These are phyloP conservation scores for Halcyon badia DNA, from an alignment of 2,797 vertebrate species.

Conservation along the genomic window DNA sequence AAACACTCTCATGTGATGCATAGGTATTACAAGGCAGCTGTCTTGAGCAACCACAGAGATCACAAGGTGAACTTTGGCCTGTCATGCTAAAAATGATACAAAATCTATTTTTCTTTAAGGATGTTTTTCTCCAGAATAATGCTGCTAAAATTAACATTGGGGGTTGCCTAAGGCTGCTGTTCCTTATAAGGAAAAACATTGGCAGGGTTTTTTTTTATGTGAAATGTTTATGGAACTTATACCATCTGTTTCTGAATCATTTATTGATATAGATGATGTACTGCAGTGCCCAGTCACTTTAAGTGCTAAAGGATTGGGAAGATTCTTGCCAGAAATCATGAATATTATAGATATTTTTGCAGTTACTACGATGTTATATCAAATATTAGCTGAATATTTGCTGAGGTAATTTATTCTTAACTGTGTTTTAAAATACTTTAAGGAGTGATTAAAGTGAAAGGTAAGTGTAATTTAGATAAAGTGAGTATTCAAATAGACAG, in stretches of 20 bases:
- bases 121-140: slow-evolving; percentile 18
- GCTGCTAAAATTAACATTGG: neutral
- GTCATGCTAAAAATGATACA: neutral
- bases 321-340: slow-evolving; percentile 24
- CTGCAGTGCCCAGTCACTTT: neutral
- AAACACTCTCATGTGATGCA: neutral
- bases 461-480: neutral
- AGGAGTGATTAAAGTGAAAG: neutral
- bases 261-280: slow-evolving; percentile 18
- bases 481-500: neutral
- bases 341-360: slow-evolving; percentile 24
- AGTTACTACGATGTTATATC: neutral
- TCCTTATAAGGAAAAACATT: slow-evolving; percentile 2
- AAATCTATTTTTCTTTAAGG: neutral
- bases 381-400: slow-evolving; percentile 21
- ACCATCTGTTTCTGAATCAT: slow-evolving; percentile 54
- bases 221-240: slow-evolving; percentile 41
- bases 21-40: neutral
- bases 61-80: neutral
- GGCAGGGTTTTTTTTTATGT: neutral
- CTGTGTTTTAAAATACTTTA: neutral
- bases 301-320: slow-evolving; percentile 7
- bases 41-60: neutral
- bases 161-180: neutral
- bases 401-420: slow-evolving; percentile 28